Percentiles rank a stretch among this genome's conserved stretches.
Conservation (phyloP, 2,113 vertebrate genomes). For the Origma solitaria region DNA sequence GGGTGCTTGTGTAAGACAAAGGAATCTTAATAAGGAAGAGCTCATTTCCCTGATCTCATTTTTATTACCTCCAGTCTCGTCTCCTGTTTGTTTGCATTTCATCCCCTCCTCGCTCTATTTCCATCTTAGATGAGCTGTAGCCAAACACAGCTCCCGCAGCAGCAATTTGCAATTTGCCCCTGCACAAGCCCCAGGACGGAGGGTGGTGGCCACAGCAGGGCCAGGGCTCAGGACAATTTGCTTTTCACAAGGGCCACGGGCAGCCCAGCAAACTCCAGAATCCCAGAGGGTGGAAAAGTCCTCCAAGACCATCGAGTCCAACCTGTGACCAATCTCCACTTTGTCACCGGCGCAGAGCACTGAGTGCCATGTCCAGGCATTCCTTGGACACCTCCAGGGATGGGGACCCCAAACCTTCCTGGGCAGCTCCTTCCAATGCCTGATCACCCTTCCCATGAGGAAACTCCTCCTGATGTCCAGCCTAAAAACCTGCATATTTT, state of each 20-base stretch:
- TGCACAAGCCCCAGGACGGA: accelerated
- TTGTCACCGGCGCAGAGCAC: background rate
- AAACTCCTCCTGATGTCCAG: background rate
- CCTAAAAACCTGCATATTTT: background rate
- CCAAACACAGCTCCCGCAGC: background rate
- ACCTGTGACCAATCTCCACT: background rate
- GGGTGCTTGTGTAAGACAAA: constrained; percentile 35
- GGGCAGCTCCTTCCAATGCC: background rate
- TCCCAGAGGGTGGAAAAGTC: background rate
- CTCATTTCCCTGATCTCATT: constrained; percentile 10
- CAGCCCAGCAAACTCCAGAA: background rate
- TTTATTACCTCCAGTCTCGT: constrained; percentile 38
- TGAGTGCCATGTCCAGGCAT: background rate
- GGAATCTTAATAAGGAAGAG: constrained; percentile 47
- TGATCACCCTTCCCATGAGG: background rate
- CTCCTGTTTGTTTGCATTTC: constrained; percentile 32
- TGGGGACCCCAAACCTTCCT: background rate
- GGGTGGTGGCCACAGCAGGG: background rate
- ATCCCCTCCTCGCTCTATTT: background rate
- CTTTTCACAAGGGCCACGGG: accelerated
- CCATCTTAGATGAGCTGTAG: background rate
- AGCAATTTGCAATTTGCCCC: background rate
- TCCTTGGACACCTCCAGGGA: background rate
- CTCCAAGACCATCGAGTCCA: accelerated
- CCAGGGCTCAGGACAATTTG: background rate